Percentiles rank a stretch among this genome's conserved stretches.
These are phyloP conservation scores for Bombus sylvicola DNA, from an alignment of 1,140 invertebrate genomes.

Conservation along the genomic window DNA sequence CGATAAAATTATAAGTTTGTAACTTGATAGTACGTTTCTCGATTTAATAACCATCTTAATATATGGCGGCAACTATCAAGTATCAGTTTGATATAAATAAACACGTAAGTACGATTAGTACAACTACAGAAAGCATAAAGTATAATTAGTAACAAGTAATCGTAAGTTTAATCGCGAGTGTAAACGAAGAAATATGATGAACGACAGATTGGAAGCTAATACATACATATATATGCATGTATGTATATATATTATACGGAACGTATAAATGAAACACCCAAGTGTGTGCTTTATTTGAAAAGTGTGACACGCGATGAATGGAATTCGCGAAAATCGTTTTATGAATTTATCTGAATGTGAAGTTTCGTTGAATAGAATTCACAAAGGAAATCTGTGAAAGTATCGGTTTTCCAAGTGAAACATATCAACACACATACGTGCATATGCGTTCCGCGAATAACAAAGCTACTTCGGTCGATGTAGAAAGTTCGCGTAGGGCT, in stretches of 20 bases:
- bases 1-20: too few species aligned
- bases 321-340: conserved; percentile 4
- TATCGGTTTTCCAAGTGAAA: conserved; percentile 53
- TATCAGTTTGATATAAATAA: too few species aligned
- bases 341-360: not conserved
- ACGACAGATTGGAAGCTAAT: not conserved
- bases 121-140: too few species aligned
- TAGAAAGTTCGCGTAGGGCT: conserved; percentile 37
- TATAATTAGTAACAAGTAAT: not conserved
- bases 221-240: too few species aligned
- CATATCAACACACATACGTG: conserved; percentile 36
- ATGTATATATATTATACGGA: not conserved
- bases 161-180: not conserved
- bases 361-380: conserved; percentile 45
- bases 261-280: conserved; percentile 39
- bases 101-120: too few species aligned
- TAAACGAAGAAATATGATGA: not conserved
- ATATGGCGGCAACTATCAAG: too few species aligned
- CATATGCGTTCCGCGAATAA: conserved; percentile 7
- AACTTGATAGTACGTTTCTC: too few species aligned
- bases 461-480: conserved; percentile 22
- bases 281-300: conserved; percentile 5
- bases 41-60: too few species aligned
- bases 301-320: not conserved
- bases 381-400: conserved; percentile 46